phyloP scores from a whole-genome alignment of 35 echinoderm and acorn worm genomes.

The Apostichopus japonicus region DNA sequence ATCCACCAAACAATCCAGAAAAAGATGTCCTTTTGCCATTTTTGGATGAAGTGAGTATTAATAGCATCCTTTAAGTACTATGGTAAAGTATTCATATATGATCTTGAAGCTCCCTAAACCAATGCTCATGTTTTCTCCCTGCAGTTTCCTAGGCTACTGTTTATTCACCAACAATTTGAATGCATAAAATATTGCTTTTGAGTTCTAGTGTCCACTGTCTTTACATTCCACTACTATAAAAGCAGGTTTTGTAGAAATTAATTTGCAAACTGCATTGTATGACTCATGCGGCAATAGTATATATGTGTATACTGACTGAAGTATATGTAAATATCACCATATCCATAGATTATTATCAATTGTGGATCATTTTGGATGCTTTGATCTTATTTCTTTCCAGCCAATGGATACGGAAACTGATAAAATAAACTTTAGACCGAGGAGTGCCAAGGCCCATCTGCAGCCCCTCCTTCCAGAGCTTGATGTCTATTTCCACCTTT shows the following conservation, averaged over 20 bases:
- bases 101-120: no score
- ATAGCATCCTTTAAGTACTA: background rate
- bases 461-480: constrained; percentile 76
- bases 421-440: constrained; percentile 79
- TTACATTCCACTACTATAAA: no score
- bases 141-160: no score
- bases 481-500: constrained; percentile 93
- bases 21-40: constrained; percentile 80
- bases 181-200: no score
- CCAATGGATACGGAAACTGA: constrained; percentile 91
- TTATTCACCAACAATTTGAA: no score
- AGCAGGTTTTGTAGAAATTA: no score
- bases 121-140: no score
- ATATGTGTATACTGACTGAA: background rate
- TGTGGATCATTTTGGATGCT: no score
- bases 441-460: constrained; percentile 76
- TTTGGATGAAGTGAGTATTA: constrained; percentile 86
- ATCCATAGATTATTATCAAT: no score
- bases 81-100: no score
- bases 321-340: background rate
- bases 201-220: no score
- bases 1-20: constrained; percentile 59
- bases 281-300: no score
- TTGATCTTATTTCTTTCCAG: constrained; percentile 58
- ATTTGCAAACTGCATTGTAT: background rate